These are phyloP conservation scores for Phalacrocorax brasilianus DNA, from an alignment of 2,113 vertebrate species.

Conservation along the genomic window DNA sequence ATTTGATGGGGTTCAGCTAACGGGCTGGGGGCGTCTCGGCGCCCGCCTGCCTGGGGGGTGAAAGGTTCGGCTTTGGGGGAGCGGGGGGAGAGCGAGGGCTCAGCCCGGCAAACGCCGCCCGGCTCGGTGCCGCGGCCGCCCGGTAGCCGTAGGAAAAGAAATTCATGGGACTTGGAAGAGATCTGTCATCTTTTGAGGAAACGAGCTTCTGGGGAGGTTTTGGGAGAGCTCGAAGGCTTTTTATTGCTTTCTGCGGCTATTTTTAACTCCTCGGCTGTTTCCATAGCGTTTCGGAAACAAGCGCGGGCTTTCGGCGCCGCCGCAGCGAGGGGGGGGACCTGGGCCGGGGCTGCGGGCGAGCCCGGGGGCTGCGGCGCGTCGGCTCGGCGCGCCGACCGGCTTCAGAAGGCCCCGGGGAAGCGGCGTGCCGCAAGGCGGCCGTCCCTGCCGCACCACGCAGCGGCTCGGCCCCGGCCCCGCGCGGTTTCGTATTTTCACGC, in stretches of 20 bases:
- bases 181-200: background rate
- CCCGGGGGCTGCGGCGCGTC: background rate
- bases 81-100: background rate
- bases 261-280: background rate
- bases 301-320: too few species aligned
- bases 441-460: background rate
- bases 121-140: background rate
- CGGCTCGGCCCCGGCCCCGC: background rate
- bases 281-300: background rate
- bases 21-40: background rate
- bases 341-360: background rate
- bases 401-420: background rate
- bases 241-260: background rate
- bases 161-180: background rate
- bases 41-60: fast-evolving
- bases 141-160: background rate
- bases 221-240: background rate
- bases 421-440: background rate
- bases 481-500: background rate
- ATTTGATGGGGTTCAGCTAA: background rate
- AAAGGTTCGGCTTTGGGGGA: background rate
- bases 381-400: background rate
- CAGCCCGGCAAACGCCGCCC: background rate
- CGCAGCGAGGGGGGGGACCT: background rate
- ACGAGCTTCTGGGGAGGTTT: background rate